A percentile compares a stretch with the other conserved stretches of the same genome.
Conservation (phyloP, 2,888 invertebrate species). For the Coelogynopora nodosa region DNA sequence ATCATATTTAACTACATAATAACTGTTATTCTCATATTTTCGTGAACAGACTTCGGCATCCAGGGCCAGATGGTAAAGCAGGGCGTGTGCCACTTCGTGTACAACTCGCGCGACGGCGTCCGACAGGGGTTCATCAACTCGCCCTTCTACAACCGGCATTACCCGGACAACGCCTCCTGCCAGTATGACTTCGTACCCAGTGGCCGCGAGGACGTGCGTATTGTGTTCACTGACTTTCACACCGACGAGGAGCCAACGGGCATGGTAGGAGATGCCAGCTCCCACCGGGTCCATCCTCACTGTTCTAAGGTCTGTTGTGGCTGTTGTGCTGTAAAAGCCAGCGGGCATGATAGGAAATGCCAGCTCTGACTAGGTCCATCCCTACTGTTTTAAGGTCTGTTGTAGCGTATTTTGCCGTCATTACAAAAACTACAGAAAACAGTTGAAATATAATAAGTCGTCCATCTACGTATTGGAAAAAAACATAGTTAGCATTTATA, state of each 20-base stretch:
- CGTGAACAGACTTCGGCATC: constrained; percentile 45
- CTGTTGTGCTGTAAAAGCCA: not conserved
- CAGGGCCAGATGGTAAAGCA: constrained; percentile 42
- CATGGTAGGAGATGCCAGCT: not conserved
- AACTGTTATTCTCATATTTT: no score
- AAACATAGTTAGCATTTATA: no score
- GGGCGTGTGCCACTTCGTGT: constrained; percentile 39
- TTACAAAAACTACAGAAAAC: no score
- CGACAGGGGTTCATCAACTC: constrained; percentile 79
- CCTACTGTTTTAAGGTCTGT: not conserved
- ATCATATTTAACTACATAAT: no score
- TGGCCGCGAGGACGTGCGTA: not conserved
- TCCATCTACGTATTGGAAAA: no score
- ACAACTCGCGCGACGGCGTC: constrained; percentile 67
- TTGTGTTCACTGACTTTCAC: constrained; percentile 33
- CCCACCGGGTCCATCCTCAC: not conserved
- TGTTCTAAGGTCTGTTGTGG: not conserved
- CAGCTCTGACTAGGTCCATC: not conserved
- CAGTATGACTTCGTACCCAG: constrained; percentile 80
- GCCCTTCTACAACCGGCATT: constrained; percentile 90
- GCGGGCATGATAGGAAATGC: not conserved
- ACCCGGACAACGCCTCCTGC: constrained; percentile 91
- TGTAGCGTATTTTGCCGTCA: not conserved
- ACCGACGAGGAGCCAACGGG: not conserved
- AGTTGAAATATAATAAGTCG: no score